Evolutionary conservation across 2,797 vertebrate species (phyloP).

Genomic region (Acridotheres tristis): DNA sequence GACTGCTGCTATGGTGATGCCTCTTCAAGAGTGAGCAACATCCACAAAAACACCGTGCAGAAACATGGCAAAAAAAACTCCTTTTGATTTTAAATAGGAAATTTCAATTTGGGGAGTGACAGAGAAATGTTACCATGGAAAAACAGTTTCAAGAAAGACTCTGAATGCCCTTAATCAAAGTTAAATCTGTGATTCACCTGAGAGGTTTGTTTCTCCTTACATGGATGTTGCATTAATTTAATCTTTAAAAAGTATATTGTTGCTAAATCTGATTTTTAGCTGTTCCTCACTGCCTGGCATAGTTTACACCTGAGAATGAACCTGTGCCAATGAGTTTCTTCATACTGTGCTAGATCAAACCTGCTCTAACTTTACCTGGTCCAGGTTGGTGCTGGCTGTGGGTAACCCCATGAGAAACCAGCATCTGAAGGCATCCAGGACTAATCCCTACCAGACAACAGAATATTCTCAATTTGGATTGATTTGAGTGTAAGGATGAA

Average conservation of each 20-base stretch:
- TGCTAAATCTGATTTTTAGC: background rate
- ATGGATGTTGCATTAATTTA: background rate
- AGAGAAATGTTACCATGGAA: background rate
- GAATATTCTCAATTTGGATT: background rate
- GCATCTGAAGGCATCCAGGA: background rate
- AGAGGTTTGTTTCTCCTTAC: background rate
- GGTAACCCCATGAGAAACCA: accelerated
- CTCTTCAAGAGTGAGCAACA: background rate
- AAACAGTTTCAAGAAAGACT: background rate
- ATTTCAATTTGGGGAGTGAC: background rate
- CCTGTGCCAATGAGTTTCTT: background rate
- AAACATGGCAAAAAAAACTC: background rate
- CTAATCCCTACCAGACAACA: accelerated
- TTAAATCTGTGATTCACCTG: accelerated
- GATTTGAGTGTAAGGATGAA: background rate
- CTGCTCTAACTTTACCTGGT: background rate
- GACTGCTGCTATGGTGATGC: background rate
- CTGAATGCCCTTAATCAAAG: accelerated
- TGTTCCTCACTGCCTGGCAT: background rate
- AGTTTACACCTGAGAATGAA: background rate
- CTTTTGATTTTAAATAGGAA: background rate
- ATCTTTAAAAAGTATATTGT: background rate
- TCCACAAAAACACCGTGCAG: background rate
- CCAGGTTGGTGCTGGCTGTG: accelerated
- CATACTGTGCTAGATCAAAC: accelerated